A percentile compares a stretch with the other conserved stretches of the same genome.
These are phyloP conservation scores for Pseudorasbora parva DNA, from an alignment of 2,113 vertebrate species.

Conservation along the genomic window DNA sequence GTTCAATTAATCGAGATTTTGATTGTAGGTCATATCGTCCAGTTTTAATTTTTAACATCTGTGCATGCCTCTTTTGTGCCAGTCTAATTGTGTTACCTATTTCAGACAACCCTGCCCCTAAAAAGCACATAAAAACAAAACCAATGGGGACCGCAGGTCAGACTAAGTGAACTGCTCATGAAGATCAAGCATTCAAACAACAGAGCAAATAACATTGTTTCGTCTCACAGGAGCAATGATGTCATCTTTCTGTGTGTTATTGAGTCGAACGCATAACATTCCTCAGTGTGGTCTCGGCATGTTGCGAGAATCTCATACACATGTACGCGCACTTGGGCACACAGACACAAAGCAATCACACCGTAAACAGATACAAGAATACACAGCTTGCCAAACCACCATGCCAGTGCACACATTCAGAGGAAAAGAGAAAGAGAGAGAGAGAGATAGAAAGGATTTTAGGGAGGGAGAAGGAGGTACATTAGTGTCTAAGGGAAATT, in stretches of 20 bases:
- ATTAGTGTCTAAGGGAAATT: slow-evolving; percentile 56
- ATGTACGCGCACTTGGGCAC: background rate
- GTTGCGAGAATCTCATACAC: slow-evolving; percentile 29
- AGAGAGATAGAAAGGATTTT: background rate
- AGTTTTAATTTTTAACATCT: no score
- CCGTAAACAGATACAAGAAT: slow-evolving; percentile 26
- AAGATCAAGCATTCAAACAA: slow-evolving; percentile 8
- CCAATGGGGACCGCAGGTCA: background rate
- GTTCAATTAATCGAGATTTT: no score
- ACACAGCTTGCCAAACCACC: slow-evolving; percentile 33
- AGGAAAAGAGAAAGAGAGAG: slow-evolving; percentile 23
- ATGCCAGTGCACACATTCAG: slow-evolving; percentile 15
- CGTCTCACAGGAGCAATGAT: slow-evolving; percentile 8
- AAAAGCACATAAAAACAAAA: background rate
- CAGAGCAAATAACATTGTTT: background rate
- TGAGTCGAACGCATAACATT: slow-evolving; percentile 30
- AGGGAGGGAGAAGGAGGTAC: slow-evolving; percentile 24
- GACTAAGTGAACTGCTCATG: background rate
- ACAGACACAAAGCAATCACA: slow-evolving; percentile 36
- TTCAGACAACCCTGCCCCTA: no score
- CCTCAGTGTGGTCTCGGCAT: slow-evolving; percentile 34
- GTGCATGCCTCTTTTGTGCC: no score
- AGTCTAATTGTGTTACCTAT: no score
- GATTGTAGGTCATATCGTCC: no score
- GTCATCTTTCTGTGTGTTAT: slow-evolving; percentile 34